These are phyloP conservation scores for Eucidaris tribuloides DNA, from an alignment of 35 echinoderm and acorn worm species.

Conservation along the genomic window DNA sequence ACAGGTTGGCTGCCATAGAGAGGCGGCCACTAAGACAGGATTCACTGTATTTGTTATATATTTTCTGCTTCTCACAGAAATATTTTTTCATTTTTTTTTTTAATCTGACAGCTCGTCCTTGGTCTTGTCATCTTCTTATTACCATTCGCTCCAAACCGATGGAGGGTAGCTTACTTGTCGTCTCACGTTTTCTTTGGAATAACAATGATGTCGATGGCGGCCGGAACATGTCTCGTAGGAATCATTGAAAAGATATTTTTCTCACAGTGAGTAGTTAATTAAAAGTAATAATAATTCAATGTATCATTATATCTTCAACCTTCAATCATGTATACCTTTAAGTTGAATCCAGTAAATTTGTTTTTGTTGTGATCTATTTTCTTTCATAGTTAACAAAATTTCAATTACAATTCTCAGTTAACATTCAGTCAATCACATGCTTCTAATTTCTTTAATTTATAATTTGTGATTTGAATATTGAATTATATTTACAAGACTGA, in stretches of 20 bases:
- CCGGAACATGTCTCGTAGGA: constrained; percentile 1
- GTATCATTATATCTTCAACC: background rate
- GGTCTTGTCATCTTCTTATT: constrained; percentile 22
- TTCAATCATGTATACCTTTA: background rate
- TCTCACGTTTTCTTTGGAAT: constrained; percentile 34
- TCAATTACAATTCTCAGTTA: background rate
- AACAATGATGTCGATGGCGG: constrained; percentile 25
- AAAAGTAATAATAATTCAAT: background rate
- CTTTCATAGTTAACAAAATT: background rate
- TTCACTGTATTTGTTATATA: background rate
- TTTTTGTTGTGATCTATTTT: no score
- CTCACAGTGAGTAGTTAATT: constrained; percentile 24
- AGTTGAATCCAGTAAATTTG: background rate
- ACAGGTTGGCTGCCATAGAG: no score
- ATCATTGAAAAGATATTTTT: constrained; percentile 30
- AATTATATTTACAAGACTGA: no score
- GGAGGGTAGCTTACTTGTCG: constrained; percentile 2
- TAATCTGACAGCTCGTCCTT: constrained; percentile 15
- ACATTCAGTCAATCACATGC: no score
- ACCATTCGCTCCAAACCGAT: background rate
- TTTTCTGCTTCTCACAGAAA: background rate
- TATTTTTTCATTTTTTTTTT: background rate
- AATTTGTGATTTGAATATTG: no score
- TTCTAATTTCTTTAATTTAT: no score
- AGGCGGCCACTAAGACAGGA: background rate